Percentiles rank a stretch among this genome's conserved stretches.
Conservation (phyloP, 2,888 invertebrate genomes). For the Ormyrus pomaceus region DNA sequence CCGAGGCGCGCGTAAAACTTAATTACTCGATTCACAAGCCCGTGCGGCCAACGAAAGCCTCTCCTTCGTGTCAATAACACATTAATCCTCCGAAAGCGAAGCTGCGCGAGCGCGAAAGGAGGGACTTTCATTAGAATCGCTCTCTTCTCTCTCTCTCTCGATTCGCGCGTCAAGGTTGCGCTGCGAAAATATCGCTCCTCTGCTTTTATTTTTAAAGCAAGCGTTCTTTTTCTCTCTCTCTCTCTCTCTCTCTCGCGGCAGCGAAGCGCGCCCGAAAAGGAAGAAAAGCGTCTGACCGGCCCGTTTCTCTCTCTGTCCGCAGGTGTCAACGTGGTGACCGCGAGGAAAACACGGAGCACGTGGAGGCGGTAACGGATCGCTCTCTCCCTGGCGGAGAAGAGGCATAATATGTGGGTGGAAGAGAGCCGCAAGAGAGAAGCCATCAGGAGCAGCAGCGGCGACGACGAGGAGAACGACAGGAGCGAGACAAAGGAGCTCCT, state of each 20-base stretch:
- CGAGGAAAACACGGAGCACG: too few relatives aligned
- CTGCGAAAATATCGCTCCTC: conserved; percentile 46
- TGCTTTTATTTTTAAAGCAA: conserved; percentile 41
- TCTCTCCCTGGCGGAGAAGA: too few relatives aligned
- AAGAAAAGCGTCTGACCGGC: neutral
- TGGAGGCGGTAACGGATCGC: too few relatives aligned
- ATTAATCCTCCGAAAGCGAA: conserved; percentile 17
- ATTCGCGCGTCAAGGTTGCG: conserved; percentile 45
- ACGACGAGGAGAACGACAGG: too few relatives aligned
- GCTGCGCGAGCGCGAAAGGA: neutral
- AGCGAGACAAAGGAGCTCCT: too few relatives aligned
- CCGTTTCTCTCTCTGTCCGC: conserved; percentile 8
- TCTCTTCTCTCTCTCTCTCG: neutral
- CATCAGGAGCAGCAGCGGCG: neutral
- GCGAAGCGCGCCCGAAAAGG: neutral
- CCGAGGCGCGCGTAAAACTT: conserved; percentile 5
- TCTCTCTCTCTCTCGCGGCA: neutral
- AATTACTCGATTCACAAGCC: too few relatives aligned
- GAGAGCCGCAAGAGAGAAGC: too few relatives aligned
- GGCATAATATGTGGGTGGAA: too few relatives aligned
- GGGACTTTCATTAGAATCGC: conserved; percentile 22
- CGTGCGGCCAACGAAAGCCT: too few relatives aligned
- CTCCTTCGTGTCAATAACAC: conserved; percentile 7
- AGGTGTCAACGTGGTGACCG: conserved; percentile 29
- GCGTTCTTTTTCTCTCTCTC: conserved; percentile 2